phyloP scores from a whole-genome alignment of 2,113 vertebrate genomes.

The Nerophis lumbriciformis region DNA sequence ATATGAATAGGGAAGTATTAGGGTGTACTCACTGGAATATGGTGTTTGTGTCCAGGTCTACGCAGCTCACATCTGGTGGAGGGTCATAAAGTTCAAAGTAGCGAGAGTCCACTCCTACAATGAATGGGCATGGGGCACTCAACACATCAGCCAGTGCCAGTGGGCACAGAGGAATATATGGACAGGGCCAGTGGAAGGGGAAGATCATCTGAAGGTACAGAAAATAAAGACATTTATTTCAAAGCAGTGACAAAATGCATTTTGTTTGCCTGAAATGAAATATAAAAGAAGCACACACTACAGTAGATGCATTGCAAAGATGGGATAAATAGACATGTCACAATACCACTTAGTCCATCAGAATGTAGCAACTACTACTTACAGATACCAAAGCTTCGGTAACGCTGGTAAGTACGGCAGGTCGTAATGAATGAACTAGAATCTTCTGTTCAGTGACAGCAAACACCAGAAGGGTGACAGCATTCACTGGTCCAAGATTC shows the following conservation, averaged over 20 bases:
- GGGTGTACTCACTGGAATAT: slow-evolving; percentile 88
- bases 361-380: slow-evolving; percentile 54
- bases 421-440: slow-evolving; percentile 91
- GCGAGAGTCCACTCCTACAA: slow-evolving; percentile 95
- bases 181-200: slow-evolving; percentile 97
- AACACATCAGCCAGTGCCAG: slow-evolving; percentile 92
- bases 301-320: not conserved
- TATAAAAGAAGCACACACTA: too few relatives aligned
- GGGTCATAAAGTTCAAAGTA: slow-evolving; percentile 98
- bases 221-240: too few relatives aligned
- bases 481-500: slow-evolving; percentile 94
- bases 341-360: not conserved
- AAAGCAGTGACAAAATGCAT: too few relatives aligned
- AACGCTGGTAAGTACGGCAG: slow-evolving; percentile 94
- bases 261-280: too few relatives aligned
- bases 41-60: slow-evolving; percentile 97
- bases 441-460: slow-evolving; percentile 97
- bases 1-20: not conserved
- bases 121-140: slow-evolving; percentile 95
- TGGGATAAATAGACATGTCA: not conserved
- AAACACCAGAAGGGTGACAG: slow-evolving; percentile 87
- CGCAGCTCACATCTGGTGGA: slow-evolving; percentile 92
- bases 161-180: slow-evolving; percentile 94
- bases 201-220: slow-evolving; percentile 88
- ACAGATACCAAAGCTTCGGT: slow-evolving; percentile 96